Base-by-base conservation (phyloP, 2,113 vertebrate genomes). In the Phyllostomus discolor region DNA sequence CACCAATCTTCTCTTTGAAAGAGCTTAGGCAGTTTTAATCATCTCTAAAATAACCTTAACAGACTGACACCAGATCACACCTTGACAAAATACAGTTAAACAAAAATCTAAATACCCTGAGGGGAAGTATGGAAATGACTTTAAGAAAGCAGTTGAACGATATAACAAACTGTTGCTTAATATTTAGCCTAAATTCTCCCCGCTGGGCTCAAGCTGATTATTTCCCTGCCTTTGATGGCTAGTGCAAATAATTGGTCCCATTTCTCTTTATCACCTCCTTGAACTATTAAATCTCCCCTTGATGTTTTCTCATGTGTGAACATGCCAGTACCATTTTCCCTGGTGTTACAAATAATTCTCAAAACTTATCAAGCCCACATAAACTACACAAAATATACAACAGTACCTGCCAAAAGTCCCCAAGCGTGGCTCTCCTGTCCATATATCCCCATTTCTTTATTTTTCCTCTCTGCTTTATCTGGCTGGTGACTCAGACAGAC, bases 211-310 rank as follows among this genome's bases (percentile, higher is more conserved):
- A 94, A 92, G 33, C 20, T 91, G 76, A 97, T 95, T 86, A 73
- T 88, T 88, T 96, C 43, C 54, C 31, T 92, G 59, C 66, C 76
- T 95, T 95, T 96, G 73, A 91, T 83, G 73, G 33, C 90, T 94
- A 91, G 28, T 91, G 88, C 35, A 95, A 96, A 83, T 96, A 97
- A 97, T 95, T 88, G 80, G 57, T 90, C 70, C 48, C 48, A 91
- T 19, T 93, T 86, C 48, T 84, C 83, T 95, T 96, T 95, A 92
- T 95, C 89, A 79, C 75, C 52, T 96, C 46, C 69, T 93, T 92
- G 59, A 97, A 79, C 90, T 95, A 96, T 57, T 81, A 94, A 93
- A 33, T 88, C 59, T 90, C 88, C 41, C 83, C 26, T 96, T 88
- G 90, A 93, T 95, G 57, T 67, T 54, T 92, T 82, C 38, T 96